Base-by-base conservation (phyloP, 35 echinoderm and acorn worm species). In the Acanthaster planci region DNA sequence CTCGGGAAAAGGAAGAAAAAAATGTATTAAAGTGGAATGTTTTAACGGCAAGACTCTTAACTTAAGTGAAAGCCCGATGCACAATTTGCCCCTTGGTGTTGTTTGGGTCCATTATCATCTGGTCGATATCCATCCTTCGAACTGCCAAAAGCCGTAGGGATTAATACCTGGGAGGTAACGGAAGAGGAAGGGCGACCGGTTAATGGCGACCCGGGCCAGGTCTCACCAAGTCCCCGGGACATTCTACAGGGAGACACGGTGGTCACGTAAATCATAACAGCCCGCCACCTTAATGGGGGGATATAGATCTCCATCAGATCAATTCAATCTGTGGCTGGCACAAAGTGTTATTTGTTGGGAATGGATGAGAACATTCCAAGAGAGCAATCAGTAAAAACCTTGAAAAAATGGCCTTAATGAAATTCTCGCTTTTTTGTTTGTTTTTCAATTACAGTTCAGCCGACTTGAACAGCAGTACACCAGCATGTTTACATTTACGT, bases 181-280 rank as follows among this genome's bases (percentile, higher is more conserved):
- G 30, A 22, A 21, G 64, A 29, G 64, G 26, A 34, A 30, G 64
- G 10, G 64, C 64, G 64, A 72, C 64, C 21, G 64, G 64, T 72
- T 72, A 10, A 26, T 72, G 64, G 64, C 64, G 34, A 31, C 26
- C 34, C 29, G 64, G 34, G 23, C 26, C 34, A 2, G 19, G 42
- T 4, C 42, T 4, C 4, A 47, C 42, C 42, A 47, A 35, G 23
- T 3, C 64, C 64, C 64, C 21, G 64, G 64, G 64, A 72, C 64
- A 72, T 72, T 34, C 10, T 26, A 14, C 26, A 26, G 7, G 2
- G 64, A 72, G 64, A 72, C 64, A 72, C n/a, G 34, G 34, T 34
- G 64, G 64, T 72, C 64, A 72, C 64, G 64, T 72, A 72, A 26
- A 72, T 72, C 64, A 72, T 72, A 16, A 35, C 22, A 34, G 64